phyloP scores from a whole-genome alignment of 1,140 invertebrate genomes.

The Achatina immaculata region DNA sequence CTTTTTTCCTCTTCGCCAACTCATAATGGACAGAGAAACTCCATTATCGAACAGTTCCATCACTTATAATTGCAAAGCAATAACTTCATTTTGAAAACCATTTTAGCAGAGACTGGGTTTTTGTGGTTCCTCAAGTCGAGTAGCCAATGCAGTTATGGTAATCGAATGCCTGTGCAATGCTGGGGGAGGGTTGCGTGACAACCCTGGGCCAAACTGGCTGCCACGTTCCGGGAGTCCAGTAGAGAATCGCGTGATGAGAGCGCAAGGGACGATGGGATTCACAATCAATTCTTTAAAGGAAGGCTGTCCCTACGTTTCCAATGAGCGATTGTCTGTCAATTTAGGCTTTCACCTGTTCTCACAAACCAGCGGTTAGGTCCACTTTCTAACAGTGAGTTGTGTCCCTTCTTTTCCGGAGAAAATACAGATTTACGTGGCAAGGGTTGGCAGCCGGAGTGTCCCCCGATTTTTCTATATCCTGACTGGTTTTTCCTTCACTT shows the following conservation, averaged over 20 bases:
- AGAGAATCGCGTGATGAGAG: slow-evolving; percentile 20
- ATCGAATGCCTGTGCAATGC: slow-evolving; percentile 5
- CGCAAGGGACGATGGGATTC: background rate
- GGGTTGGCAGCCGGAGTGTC: background rate
- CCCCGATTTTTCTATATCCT: background rate
- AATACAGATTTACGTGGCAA: slow-evolving; percentile 1
- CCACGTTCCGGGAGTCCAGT: slow-evolving; percentile 14
- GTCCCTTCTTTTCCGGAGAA: slow-evolving; percentile 11
- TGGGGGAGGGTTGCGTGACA: slow-evolving; percentile 15
- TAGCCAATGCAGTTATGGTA: slow-evolving; percentile 8
- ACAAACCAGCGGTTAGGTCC: slow-evolving; percentile 16
- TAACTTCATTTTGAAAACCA: slow-evolving; percentile 22
- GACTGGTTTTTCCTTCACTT: background rate
- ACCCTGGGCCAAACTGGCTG: slow-evolving; percentile 7
- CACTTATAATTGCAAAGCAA: background rate
- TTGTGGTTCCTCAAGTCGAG: background rate
- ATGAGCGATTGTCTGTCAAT: slow-evolving; percentile 27
- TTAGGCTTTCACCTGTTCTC: slow-evolving; percentile 19
- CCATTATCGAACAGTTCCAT: background rate
- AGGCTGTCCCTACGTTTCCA: slow-evolving; percentile 4
- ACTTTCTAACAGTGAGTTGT: background rate
- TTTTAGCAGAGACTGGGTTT: background rate
- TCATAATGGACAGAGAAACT: background rate
- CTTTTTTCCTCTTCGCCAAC: background rate
- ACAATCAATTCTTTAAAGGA: slow-evolving; percentile 16